Conservation (phyloP, 2,888 invertebrate genomes). For the Phania funesta region DNA sequence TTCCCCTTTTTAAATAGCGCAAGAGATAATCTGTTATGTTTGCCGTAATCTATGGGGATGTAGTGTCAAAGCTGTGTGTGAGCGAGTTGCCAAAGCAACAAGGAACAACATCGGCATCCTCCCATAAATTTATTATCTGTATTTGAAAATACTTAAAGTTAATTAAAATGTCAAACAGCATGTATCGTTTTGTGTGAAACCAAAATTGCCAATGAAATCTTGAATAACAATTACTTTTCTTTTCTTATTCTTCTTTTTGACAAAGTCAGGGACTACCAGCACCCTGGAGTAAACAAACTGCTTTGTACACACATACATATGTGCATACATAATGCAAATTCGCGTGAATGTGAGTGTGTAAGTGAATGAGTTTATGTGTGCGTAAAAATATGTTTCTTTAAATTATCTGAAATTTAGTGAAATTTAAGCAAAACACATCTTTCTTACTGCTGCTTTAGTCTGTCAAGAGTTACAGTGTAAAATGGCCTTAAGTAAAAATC, state of each 20-base stretch:
- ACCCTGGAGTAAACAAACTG: neutral
- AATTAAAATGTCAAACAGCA: conserved; percentile 54
- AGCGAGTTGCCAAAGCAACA: neutral
- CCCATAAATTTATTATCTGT: neutral
- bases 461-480: too few species aligned
- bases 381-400: neutral
- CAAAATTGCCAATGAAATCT: conserved; percentile 38
- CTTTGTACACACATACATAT: neutral
- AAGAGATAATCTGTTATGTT: too few species aligned
- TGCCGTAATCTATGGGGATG: too few species aligned
- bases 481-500: too few species aligned
- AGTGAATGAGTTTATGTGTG: neutral
- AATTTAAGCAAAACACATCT: too few species aligned
- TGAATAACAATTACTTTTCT: neutral
- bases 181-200: conserved; percentile 35
- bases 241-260: neutral
- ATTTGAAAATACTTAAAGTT: conserved; percentile 14
- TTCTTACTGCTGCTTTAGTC: too few species aligned
- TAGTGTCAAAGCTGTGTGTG: too few species aligned
- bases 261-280: neutral
- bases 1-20: too few species aligned
- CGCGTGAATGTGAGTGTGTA: neutral
- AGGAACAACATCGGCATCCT: too few species aligned
- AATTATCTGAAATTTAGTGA: neutral
- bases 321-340: neutral